Evolutionary conservation across 1,140 invertebrate species (phyloP).

Genomic region (Dendroctonus ponderosae): DNA sequence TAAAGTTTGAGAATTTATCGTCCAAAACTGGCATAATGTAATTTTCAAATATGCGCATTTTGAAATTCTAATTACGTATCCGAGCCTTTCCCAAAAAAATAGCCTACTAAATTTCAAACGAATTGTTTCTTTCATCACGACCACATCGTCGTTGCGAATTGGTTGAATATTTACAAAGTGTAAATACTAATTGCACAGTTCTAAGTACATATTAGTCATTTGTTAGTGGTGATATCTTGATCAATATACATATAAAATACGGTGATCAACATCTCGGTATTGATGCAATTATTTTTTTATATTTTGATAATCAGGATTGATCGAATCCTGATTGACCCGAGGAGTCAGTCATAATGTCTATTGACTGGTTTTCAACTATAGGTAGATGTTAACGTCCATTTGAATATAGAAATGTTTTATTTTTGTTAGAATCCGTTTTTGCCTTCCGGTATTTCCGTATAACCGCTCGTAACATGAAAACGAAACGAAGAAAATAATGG

Average conservation of each 20-base stretch:
- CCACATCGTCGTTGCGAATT: too few relatives aligned
- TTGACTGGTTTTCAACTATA: not conserved
- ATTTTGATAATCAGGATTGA: not conserved
- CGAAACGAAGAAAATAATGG: too few relatives aligned
- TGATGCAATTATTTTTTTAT: conserved; percentile 1
- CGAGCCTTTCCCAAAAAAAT: not conserved
- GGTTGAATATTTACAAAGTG: not conserved
- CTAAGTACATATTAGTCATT: not conserved
- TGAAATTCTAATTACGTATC: too few relatives aligned
- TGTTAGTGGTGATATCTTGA: conserved; percentile 7
- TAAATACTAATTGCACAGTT: not conserved
- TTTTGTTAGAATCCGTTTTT: too few relatives aligned
- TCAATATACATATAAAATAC: not conserved
- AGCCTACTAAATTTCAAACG: not conserved
- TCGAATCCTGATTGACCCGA: too few relatives aligned
- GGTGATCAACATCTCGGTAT: not conserved
- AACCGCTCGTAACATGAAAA: too few relatives aligned
- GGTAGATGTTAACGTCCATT: not conserved
- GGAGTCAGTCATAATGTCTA: not conserved
- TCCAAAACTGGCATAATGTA: too few relatives aligned
- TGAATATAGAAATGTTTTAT: not conserved
- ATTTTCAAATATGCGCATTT: too few relatives aligned
- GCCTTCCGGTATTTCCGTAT: too few relatives aligned
- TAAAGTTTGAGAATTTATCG: too few relatives aligned
- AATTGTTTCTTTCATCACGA: not conserved